Conservation (phyloP, 2,797 vertebrate genomes). For the Amniataba percoides region DNA sequence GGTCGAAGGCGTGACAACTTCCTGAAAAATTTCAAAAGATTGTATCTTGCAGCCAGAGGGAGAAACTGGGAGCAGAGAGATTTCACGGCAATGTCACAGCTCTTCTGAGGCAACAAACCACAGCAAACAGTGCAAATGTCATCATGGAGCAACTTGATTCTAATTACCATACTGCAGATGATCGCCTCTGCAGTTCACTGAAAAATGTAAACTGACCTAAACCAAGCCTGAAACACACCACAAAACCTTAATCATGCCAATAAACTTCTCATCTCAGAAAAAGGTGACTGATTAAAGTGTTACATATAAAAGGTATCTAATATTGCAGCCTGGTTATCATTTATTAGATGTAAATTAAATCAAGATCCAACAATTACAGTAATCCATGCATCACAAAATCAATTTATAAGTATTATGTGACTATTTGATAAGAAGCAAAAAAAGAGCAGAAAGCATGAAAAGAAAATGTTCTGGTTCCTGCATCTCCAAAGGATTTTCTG, state of each 20-base stretch:
- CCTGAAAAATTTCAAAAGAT: background rate
- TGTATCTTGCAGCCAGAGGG: background rate
- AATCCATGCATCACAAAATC: background rate
- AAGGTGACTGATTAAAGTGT: too few species aligned
- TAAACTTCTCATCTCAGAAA: background rate
- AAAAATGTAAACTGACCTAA: background rate
- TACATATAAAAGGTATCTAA: too few species aligned
- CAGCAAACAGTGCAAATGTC: background rate
- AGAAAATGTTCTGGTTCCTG: background rate
- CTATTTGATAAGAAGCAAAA: background rate
- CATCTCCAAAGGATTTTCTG: background rate
- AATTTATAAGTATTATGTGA: background rate
- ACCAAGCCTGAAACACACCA: background rate
- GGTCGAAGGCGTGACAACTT: background rate
- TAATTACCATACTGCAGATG: background rate
- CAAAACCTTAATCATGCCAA: background rate
- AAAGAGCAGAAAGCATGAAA: too few species aligned
- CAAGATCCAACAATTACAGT: background rate
- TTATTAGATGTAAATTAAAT: too few species aligned
- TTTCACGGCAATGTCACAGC: slow-evolving; percentile 9
- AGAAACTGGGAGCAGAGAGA: background rate
- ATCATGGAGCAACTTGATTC: background rate
- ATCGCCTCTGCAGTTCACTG: background rate
- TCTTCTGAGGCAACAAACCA: background rate
- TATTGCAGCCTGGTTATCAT: too few species aligned